Evolutionary conservation across 2,113 vertebrate species (phyloP).

Genomic region (Scatophagus argus): DNA sequence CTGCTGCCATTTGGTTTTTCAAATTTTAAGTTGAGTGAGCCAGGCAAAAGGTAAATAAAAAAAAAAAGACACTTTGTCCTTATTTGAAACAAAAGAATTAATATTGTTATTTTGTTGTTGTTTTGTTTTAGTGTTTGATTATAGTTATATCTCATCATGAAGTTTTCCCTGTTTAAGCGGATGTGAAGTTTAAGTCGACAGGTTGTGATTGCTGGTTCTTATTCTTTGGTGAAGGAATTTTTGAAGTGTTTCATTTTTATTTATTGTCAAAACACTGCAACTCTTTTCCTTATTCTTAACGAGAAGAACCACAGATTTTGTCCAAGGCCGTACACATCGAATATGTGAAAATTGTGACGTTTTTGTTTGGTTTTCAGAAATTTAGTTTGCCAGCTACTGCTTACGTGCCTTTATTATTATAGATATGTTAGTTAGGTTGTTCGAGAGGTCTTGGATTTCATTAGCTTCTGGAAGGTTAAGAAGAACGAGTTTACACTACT

Average conservation of each 20-base stretch:
- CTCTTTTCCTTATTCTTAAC: conserved; percentile 25
- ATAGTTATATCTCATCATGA: background rate
- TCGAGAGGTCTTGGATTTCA: conserved; percentile 22
- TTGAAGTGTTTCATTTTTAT: conserved; percentile 59
- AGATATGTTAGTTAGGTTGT: conserved; percentile 10
- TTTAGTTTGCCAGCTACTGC: conserved; percentile 63
- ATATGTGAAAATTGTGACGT: conserved; percentile 46
- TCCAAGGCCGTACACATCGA: conserved; percentile 19
- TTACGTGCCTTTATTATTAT: conserved; percentile 73
- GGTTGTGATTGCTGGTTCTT: conserved; percentile 48
- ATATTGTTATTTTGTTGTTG: background rate
- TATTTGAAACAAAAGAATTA: background rate
- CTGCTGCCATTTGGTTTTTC: background rate
- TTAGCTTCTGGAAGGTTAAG: conserved; percentile 40
- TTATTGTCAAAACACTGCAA: conserved; percentile 59
- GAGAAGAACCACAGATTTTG: conserved; percentile 28
- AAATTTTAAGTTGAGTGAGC: background rate
- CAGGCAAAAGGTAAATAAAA: background rate
- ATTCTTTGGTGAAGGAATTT: conserved; percentile 32
- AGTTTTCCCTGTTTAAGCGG: conserved; percentile 7
- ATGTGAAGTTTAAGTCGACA: conserved; percentile 44
- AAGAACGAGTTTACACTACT: conserved; percentile 45
- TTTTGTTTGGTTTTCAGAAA: conserved; percentile 31
- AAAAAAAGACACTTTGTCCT: conserved; percentile 16
- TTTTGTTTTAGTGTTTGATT: conserved; percentile 7